Conservation (phyloP, 2,113 vertebrate species). For the Corythornis vintsioides region DNA sequence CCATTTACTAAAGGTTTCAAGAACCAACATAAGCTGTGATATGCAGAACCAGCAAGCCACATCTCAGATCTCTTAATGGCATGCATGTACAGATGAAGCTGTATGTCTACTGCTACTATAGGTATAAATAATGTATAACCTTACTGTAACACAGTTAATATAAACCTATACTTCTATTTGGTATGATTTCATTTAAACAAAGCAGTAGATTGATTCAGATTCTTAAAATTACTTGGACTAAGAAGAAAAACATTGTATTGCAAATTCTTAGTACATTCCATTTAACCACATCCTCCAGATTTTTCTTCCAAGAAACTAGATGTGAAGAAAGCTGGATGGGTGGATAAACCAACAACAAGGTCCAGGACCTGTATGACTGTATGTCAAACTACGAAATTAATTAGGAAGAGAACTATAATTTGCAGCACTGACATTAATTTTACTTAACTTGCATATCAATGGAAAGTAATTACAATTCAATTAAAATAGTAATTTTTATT, state of each 20-base stretch:
- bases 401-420: constrained; percentile 78
- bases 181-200: neutral
- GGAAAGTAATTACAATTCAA: constrained; percentile 82
- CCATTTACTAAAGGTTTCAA: neutral
- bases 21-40: neutral
- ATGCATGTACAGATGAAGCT: neutral
- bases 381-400: constrained; percentile 79
- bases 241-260: neutral
- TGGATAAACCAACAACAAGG: constrained; percentile 78
- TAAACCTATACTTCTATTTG: neutral
- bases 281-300: constrained; percentile 39
- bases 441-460: constrained; percentile 80
- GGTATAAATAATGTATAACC: neutral
- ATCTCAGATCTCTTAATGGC: neutral
- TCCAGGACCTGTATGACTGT: constrained; percentile 45
- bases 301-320: neutral
- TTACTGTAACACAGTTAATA: neutral
- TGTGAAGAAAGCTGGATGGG: constrained; percentile 54
- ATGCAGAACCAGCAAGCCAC: neutral
- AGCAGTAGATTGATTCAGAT: neutral
- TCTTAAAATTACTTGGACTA: constrained; percentile 5
- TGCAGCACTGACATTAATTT: constrained; percentile 77
- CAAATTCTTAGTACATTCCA: constrained; percentile 10
- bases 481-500: constrained; percentile 83
- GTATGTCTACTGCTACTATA: neutral